Conservation (phyloP, 1,140 invertebrate species). For the Lepidurus apus region DNA sequence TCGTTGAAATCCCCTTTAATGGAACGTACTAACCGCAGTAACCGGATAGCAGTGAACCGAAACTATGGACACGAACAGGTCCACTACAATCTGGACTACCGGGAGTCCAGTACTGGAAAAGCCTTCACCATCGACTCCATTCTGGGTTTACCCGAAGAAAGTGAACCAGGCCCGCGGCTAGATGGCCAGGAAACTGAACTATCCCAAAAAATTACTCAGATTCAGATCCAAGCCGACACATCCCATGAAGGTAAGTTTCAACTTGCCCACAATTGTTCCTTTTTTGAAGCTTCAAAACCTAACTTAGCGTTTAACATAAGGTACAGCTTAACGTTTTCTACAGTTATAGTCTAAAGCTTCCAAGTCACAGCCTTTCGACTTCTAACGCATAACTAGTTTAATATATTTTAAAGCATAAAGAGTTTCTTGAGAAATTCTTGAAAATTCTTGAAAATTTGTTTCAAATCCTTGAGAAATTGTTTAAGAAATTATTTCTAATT, state of each 20-base stretch:
- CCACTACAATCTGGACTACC: neutral
- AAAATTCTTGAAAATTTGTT: no score
- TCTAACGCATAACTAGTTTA: no score
- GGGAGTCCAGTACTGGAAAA: slow-evolving; percentile 43
- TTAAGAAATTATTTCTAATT: neutral
- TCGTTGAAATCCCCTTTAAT: slow-evolving; percentile 8
- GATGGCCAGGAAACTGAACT: neutral
- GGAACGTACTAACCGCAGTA: slow-evolving; percentile 13
- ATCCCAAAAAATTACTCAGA: neutral
- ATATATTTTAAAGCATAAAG: no score
- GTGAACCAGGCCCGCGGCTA: neutral
- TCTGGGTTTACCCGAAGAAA: slow-evolving; percentile 51
- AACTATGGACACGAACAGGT: neutral
- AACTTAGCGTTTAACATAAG: no score
- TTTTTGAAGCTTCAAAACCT: no score
- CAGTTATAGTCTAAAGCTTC: no score
- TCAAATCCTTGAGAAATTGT: no score
- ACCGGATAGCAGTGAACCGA: slow-evolving; percentile 4
- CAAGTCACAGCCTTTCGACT: no score
- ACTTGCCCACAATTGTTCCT: neutral
- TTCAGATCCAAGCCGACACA: neutral
- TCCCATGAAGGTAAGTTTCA: neutral
- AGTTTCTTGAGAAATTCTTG: no score
- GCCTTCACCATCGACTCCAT: slow-evolving; percentile 77
- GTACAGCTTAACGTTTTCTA: no score